phyloP scores from a whole-genome alignment of 2,797 vertebrate genomes.

The Pseudocheirus occidentalis region DNA sequence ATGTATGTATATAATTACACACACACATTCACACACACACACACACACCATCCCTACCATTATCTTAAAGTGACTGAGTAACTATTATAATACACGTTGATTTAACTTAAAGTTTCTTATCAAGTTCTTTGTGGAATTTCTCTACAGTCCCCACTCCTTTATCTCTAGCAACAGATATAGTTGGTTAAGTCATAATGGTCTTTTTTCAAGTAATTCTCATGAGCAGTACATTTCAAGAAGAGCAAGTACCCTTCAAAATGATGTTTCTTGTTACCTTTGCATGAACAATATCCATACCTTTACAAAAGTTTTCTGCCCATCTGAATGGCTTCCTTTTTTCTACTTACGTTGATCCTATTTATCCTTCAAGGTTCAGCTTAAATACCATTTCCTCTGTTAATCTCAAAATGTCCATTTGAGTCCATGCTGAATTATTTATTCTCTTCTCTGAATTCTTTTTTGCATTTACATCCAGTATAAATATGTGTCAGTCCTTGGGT shows the following conservation, averaged over 20 bases:
- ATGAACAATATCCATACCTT: neutral
- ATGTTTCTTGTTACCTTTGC: neutral
- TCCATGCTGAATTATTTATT: constrained; percentile 16
- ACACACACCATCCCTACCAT: neutral
- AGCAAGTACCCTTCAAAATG: neutral
- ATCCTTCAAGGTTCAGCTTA: neutral
- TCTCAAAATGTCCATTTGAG: neutral
- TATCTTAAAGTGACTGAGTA: neutral
- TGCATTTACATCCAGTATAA: constrained; percentile 19
- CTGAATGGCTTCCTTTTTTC: neutral
- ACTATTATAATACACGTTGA: neutral
- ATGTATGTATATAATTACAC: too few species aligned
- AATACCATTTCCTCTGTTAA: neutral
- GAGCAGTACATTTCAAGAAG: neutral
- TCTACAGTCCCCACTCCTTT: neutral
- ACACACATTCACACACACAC: neutral
- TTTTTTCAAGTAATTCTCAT: neutral
- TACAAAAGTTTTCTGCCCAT: neutral
- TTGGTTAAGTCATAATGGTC: neutral
- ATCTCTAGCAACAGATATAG: neutral
- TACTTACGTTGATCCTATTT: neutral
- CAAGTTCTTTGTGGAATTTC: neutral
- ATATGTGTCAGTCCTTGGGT: neutral
- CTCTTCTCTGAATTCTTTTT: constrained; percentile 22
- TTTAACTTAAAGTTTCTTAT: neutral